A percentile compares a stretch with the other conserved stretches of the same genome.
Conservation (phyloP, 2,797 vertebrate species). For the Acanthiza pusilla region DNA sequence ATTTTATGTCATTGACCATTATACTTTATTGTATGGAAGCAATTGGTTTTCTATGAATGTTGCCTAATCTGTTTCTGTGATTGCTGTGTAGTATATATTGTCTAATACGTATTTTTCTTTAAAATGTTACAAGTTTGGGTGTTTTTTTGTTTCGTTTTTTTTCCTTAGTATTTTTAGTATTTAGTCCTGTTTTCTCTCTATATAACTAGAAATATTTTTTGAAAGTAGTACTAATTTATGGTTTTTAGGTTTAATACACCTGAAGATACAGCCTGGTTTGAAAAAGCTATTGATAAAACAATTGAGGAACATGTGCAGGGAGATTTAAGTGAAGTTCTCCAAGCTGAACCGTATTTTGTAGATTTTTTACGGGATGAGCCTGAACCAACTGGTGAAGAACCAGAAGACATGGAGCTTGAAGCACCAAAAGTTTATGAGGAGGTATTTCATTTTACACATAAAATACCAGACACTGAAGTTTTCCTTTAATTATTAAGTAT, state of each 20-base stretch:
- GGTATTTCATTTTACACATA: conserved; percentile 52
- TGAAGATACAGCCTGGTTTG: conserved; percentile 75
- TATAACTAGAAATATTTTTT: background rate
- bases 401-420: conserved; percentile 67
- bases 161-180: background rate
- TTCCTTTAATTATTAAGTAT: background rate
- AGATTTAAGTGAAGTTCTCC: background rate
- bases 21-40: background rate
- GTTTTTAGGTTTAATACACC: conserved; percentile 69
- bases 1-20: background rate
- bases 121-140: background rate
- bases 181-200: background rate
- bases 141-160: background rate
- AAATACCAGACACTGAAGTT: background rate
- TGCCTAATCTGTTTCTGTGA: background rate
- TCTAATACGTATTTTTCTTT: background rate
- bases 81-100: background rate
- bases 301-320: conserved; percentile 62
- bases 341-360: conserved; percentile 72
- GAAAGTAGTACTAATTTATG: background rate
- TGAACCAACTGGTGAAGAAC: conserved; percentile 74
- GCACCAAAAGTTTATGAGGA: conserved; percentile 76
- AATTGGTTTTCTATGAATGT: background rate
- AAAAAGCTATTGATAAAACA: conserved; percentile 28
- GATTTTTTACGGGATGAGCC: conserved; percentile 76